These are phyloP conservation scores for Theretra japonica DNA, from an alignment of 2,888 invertebrate species.

Conservation along the genomic window DNA sequence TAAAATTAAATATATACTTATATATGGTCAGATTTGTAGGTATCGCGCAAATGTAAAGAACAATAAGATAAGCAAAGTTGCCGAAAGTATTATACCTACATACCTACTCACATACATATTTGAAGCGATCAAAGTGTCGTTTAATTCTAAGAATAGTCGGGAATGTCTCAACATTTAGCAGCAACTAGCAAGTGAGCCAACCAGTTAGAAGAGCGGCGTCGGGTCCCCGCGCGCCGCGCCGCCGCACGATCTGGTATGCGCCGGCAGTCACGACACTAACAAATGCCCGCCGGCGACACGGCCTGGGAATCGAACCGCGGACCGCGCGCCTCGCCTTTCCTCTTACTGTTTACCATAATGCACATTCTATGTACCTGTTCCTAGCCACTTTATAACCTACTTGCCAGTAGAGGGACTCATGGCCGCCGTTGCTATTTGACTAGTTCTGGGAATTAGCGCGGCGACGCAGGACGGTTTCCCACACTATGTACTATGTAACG, in stretches of 20 bases:
- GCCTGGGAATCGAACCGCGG: constrained; percentile 44
- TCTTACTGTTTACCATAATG: constrained; percentile 29
- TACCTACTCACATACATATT: too few relatives aligned
- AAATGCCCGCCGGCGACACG: constrained; percentile 42
- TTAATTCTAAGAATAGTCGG: background rate
- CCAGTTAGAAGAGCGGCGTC: background rate
- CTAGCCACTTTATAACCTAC: constrained; percentile 15
- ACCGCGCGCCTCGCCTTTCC: constrained; percentile 27
- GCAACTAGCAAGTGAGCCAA: background rate
- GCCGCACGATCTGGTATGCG: constrained; percentile 42
- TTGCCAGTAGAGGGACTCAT: constrained; percentile 35
- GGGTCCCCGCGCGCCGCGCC: background rate
- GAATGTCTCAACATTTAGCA: too few relatives aligned
- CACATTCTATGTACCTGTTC: constrained; percentile 18
- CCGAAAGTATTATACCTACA: background rate
- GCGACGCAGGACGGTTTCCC: constrained; percentile 5
- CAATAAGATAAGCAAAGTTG: background rate
- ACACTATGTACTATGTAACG: background rate
- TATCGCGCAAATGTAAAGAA: background rate
- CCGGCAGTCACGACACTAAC: constrained; percentile 44
- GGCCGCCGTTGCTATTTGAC: constrained; percentile 17
- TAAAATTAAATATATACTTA: background rate
- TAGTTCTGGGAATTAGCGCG: background rate
- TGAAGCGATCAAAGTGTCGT: background rate
- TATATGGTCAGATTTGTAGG: background rate